Percentiles rank a stretch among this genome's conserved stretches.
Evolutionary conservation across 2,797 vertebrate species (phyloP).

Genomic region (Myiothlypis coronata): DNA sequence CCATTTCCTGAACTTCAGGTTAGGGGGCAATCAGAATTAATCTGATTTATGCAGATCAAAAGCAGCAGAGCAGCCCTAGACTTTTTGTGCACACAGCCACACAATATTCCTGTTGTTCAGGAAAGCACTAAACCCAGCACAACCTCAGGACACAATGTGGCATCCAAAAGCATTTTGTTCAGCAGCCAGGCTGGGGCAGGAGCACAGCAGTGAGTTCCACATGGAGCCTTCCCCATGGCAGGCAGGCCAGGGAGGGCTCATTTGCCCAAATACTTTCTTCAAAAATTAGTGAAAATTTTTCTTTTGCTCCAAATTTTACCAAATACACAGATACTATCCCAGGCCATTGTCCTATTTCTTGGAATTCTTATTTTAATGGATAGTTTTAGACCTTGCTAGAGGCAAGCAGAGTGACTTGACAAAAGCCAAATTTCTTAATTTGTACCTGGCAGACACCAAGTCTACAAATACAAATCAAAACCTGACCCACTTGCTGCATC

Average conservation of each 20-base stretch:
- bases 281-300: not conserved
- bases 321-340: not conserved
- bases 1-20: conserved; percentile 52
- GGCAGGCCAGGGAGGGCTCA: not conserved
- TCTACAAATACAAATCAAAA: not conserved
- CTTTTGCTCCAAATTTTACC: not conserved
- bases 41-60: not conserved
- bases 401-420: not conserved
- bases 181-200: rapidly evolving
- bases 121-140: not conserved
- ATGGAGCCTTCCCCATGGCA: rapidly evolving
- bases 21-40: not conserved
- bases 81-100: not conserved
- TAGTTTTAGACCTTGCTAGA: not conserved
- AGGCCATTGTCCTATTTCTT: not conserved
- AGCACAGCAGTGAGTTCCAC: rapidly evolving
- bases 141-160: not conserved
- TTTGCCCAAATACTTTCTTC: not conserved
- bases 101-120: conserved; percentile 2
- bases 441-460: not conserved
- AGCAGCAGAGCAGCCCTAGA: not conserved
- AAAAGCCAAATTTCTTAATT: not conserved
- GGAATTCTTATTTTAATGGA: not conserved
- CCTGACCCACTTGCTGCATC: not conserved
- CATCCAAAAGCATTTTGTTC: not conserved